Evolutionary conservation across 1,140 invertebrate species (phyloP).

Genomic region (Trachelipus rathkii): DNA sequence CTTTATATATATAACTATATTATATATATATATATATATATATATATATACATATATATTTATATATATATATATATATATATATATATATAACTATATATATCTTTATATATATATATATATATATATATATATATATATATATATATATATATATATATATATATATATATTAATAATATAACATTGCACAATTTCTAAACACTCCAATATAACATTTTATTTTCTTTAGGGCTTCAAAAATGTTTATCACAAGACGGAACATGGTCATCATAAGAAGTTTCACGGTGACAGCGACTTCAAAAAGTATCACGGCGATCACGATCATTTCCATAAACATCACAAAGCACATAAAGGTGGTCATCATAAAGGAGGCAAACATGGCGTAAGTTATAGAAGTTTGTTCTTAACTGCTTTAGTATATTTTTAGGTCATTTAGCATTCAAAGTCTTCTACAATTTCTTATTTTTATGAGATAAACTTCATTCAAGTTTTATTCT

Average conservation of each 20-base stretch:
- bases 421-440: too few species aligned
- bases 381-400: slow-evolving; percentile 16
- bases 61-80: too few species aligned
- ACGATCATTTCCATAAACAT: slow-evolving; percentile 41
- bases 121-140: too few species aligned
- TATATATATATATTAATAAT: too few species aligned
- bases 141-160: too few species aligned
- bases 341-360: slow-evolving; percentile 40
- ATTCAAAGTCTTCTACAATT: too few species aligned
- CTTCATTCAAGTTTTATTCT: not conserved
- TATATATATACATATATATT: too few species aligned
- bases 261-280: slow-evolving; percentile 46
- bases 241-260: slow-evolving; percentile 48
- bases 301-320: slow-evolving; percentile 42
- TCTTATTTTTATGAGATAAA: not conserved
- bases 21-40: too few species aligned
- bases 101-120: too few species aligned
- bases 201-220: not conserved
- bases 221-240: slow-evolving; percentile 45
- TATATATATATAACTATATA: too few species aligned
- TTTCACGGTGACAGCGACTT: slow-evolving; percentile 45
- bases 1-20: too few species aligned
- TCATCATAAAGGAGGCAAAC: slow-evolving; percentile 34
- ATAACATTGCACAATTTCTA: not conserved
- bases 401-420: not conserved